These are phyloP conservation scores for Xenopus laevis DNA, from an alignment of 2,113 vertebrate genomes.

Conservation along the genomic window DNA sequence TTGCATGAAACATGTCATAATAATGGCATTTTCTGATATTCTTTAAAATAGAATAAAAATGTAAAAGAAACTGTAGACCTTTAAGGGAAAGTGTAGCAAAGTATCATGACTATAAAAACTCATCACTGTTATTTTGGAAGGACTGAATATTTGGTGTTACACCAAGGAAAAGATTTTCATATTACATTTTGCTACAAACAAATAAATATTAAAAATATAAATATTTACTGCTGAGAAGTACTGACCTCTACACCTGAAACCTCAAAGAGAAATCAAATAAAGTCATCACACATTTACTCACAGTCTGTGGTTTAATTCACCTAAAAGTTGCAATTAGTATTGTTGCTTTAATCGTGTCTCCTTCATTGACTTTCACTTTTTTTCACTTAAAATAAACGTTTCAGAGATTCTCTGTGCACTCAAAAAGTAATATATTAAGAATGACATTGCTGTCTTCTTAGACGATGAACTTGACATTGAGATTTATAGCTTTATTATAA, in stretches of 20 bases:
- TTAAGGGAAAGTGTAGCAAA: too few relatives aligned
- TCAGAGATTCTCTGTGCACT: slow-evolving; percentile 23
- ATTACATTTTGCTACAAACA: too few relatives aligned
- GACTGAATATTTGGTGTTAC: too few relatives aligned
- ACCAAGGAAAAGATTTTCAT: too few relatives aligned
- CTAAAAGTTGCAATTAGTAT: neutral
- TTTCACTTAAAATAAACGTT: slow-evolving; percentile 26
- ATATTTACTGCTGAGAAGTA: neutral
- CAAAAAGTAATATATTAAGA: slow-evolving; percentile 27
- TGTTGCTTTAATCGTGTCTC: slow-evolving; percentile 24
- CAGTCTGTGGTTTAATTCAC: neutral
- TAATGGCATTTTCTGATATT: too few relatives aligned
- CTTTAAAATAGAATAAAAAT: too few relatives aligned
- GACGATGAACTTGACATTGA: slow-evolving; percentile 33
- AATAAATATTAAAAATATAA: too few relatives aligned
- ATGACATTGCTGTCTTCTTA: slow-evolving; percentile 40
- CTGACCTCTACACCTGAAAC: neutral
- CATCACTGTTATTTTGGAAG: too few relatives aligned
- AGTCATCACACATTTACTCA: neutral
- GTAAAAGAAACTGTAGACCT: too few relatives aligned
- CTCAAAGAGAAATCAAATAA: neutral
- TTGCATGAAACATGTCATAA: too few relatives aligned
- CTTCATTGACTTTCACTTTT: slow-evolving; percentile 39
- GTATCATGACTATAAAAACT: too few relatives aligned
- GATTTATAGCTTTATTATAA: slow-evolving; percentile 40